Conservation (phyloP, 2,888 invertebrate species). For the Sesia bembeciformis region DNA sequence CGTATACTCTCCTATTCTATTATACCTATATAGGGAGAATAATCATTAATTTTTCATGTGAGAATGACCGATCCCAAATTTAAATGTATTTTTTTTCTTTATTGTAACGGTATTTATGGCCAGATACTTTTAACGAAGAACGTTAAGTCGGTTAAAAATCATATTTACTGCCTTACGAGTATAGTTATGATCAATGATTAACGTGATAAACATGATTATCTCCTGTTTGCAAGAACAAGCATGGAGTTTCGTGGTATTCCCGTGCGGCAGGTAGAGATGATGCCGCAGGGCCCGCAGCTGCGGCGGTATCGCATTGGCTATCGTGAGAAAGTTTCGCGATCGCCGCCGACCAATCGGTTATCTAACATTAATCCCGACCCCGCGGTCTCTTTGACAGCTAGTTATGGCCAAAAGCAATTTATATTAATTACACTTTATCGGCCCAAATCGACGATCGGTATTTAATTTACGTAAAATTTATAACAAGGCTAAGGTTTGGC, state of each 20-base stretch:
- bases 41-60: too few relatives aligned
- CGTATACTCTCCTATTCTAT: too few relatives aligned
- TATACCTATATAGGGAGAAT: too few relatives aligned
- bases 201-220: too few relatives aligned
- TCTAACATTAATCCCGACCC: constrained; percentile 43
- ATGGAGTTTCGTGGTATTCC: background rate
- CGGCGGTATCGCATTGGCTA: constrained; percentile 31
- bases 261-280: background rate
- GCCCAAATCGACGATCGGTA: constrained; percentile 29
- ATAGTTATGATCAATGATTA: too few relatives aligned
- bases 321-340: constrained; percentile 64
- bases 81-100: too few relatives aligned
- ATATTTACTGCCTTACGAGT: too few relatives aligned
- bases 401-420: constrained; percentile 46
- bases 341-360: constrained; percentile 41
- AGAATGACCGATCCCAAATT: too few relatives aligned
- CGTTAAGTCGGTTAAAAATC: too few relatives aligned
- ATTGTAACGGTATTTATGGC: too few relatives aligned
- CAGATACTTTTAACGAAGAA: too few relatives aligned
- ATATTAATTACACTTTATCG: constrained; percentile 51
- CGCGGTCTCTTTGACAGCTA: constrained; percentile 56
- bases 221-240: background rate
- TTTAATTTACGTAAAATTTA: constrained; percentile 8
- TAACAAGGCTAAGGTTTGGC: too few relatives aligned
- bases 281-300: constrained; percentile 8